These are phyloP conservation scores for Cheilosia soror DNA, from an alignment of 2,888 invertebrate species.

Conservation along the genomic window DNA sequence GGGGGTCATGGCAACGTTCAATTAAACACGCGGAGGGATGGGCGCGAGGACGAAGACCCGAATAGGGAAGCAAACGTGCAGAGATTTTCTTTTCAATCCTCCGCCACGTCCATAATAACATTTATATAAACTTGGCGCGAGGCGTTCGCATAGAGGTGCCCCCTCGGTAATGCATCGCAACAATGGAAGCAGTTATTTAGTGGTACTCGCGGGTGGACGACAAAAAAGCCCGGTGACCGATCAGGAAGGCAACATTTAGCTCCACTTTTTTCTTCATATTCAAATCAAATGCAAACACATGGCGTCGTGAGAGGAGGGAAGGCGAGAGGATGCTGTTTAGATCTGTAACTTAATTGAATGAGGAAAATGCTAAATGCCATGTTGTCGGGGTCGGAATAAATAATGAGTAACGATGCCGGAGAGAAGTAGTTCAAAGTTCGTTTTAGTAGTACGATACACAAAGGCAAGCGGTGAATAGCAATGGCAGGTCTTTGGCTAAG, in stretches of 20 bases:
- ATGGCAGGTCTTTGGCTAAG: constrained; percentile 22
- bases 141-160: not conserved
- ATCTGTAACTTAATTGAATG: constrained; percentile 65
- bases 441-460: constrained; percentile 33
- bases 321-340: constrained; percentile 42
- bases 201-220: constrained; percentile 6
- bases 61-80: constrained; percentile 32
- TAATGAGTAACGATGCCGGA: constrained; percentile 53
- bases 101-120: too few species aligned
- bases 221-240: constrained; percentile 43
- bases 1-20: constrained; percentile 45
- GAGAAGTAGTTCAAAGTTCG: constrained; percentile 62
- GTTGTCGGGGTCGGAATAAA: constrained; percentile 59
- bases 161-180: not conserved
- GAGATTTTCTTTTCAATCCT: constrained; percentile 25
- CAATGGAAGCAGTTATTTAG: constrained; percentile 30
- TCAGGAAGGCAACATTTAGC: constrained; percentile 35
- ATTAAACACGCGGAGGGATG: constrained; percentile 45
- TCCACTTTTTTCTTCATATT: constrained; percentile 14
- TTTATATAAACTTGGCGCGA: not conserved
- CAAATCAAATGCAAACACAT: constrained; percentile 27
- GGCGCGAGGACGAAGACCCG: constrained; percentile 6
- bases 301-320: not conserved
- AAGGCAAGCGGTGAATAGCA: not conserved
- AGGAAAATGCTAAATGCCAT: constrained; percentile 58